These are phyloP conservation scores for Heterodera filipjevi DNA, from an alignment of 2,888 invertebrate species.

Conservation along the genomic window DNA sequence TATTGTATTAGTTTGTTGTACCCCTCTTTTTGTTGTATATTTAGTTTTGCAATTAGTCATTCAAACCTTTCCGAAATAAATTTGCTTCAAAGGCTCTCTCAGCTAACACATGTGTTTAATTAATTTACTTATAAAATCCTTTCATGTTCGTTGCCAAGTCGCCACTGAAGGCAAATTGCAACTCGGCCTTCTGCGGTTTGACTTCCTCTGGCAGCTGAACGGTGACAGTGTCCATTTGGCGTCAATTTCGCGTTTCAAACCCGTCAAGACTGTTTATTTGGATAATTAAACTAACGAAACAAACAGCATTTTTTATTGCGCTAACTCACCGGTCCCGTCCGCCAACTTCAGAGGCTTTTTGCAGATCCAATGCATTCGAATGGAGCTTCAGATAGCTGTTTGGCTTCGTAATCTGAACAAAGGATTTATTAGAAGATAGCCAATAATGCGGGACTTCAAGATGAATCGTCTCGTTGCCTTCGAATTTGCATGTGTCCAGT, in stretches of 20 bases:
- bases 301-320: not conserved
- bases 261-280: constrained; percentile 33
- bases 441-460: constrained; percentile 76
- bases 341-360: constrained; percentile 44
- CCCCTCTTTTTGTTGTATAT: too few relatives aligned
- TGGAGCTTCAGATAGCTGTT: constrained; percentile 57
- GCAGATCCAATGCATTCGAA: constrained; percentile 49
- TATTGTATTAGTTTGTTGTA: too few relatives aligned
- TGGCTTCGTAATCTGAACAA: constrained; percentile 33
- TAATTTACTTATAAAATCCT: constrained; percentile 82
- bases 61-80: too few relatives aligned
- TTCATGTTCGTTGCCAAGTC: constrained; percentile 81
- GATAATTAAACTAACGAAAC: not conserved
- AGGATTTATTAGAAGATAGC: not conserved
- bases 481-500: constrained; percentile 81
- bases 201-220: constrained; percentile 49
- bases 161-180: constrained; percentile 83
- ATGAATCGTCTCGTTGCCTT: constrained; percentile 80
- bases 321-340: constrained; percentile 43
- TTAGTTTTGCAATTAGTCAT: too few relatives aligned
- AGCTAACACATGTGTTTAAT: not conserved
- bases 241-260: constrained; percentile 47
- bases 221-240: constrained; percentile 52
- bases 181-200: constrained; percentile 49
- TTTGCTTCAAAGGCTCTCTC: too few relatives aligned